phyloP scores from a whole-genome alignment of 2,113 vertebrate genomes.

The Urocitellus parryii region DNA sequence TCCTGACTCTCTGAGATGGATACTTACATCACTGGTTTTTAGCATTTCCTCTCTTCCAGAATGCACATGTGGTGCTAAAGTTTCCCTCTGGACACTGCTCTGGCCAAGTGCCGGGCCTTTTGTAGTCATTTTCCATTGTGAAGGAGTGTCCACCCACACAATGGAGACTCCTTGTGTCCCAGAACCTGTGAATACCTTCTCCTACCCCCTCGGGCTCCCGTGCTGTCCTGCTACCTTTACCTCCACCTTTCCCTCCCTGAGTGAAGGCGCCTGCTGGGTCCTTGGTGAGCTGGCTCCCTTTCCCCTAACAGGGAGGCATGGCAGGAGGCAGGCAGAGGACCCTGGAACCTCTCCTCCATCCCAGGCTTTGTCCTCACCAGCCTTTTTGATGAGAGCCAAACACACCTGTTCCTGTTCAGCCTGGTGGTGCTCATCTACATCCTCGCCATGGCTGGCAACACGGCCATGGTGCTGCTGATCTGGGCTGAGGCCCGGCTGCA shows the following conservation, averaged over 20 bases:
- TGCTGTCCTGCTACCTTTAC: too few species aligned
- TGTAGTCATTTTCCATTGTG: neutral
- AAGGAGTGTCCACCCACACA: neutral
- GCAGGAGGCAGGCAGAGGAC: too few species aligned
- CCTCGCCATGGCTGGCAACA: too few species aligned
- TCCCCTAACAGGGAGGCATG: too few species aligned
- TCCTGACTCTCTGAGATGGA: neutral
- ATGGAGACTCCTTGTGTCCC: neutral
- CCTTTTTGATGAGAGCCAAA: too few species aligned
- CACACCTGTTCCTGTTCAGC: too few species aligned
- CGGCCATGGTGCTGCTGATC: slow-evolving; percentile 36
- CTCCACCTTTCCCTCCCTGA: too few species aligned
- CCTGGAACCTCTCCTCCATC: too few species aligned
- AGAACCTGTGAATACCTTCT: neutral
- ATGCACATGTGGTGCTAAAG: neutral
- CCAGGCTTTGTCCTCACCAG: too few species aligned
- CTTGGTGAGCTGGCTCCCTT: too few species aligned
- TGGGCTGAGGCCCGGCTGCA: slow-evolving; percentile 56
- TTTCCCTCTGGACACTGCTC: neutral
- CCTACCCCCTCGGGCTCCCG: neutral
- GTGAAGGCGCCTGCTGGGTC: too few species aligned
- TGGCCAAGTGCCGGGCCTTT: neutral
- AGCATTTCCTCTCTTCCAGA: neutral
- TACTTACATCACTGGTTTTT: neutral
- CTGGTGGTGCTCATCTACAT: too few species aligned